Evolutionary conservation across 2,113 vertebrate genomes (phyloP).

Genomic region (Brachypteracias leptosomus): DNA sequence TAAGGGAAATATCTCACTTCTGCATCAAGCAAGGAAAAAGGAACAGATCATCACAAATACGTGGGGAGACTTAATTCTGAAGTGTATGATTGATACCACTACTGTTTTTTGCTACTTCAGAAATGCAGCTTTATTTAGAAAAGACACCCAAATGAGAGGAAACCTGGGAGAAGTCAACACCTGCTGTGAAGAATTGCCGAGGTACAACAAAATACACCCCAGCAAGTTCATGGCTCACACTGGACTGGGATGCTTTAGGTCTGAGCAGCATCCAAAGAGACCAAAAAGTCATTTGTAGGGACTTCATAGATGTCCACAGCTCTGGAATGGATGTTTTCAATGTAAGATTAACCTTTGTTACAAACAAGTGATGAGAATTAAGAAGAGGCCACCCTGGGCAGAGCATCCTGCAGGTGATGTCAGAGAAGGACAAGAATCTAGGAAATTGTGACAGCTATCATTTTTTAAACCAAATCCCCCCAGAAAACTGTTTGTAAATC

Average conservation of each 20-base stretch:
- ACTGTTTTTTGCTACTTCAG: background rate
- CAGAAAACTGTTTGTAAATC: background rate
- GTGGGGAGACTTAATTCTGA: background rate
- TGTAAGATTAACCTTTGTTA: background rate
- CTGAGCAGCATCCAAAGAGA: background rate
- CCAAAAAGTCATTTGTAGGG: background rate
- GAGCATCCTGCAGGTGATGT: background rate
- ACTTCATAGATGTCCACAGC: background rate
- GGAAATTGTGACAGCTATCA: background rate
- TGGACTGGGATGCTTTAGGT: background rate
- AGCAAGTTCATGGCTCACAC: background rate
- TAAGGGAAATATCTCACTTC: background rate
- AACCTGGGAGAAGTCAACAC: background rate
- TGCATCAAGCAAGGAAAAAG: background rate
- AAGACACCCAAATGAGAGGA: background rate
- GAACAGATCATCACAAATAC: background rate
- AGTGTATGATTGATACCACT: background rate
- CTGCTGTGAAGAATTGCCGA: background rate
- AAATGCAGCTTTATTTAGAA: background rate
- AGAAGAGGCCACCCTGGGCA: background rate
- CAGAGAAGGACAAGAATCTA: background rate
- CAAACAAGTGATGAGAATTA: background rate
- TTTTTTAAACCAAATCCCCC: background rate
- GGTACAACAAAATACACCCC: background rate
- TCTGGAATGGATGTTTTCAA: background rate